These are phyloP conservation scores for Lontra canadensis DNA, from an alignment of 2,113 vertebrate species.

Conservation along the genomic window DNA sequence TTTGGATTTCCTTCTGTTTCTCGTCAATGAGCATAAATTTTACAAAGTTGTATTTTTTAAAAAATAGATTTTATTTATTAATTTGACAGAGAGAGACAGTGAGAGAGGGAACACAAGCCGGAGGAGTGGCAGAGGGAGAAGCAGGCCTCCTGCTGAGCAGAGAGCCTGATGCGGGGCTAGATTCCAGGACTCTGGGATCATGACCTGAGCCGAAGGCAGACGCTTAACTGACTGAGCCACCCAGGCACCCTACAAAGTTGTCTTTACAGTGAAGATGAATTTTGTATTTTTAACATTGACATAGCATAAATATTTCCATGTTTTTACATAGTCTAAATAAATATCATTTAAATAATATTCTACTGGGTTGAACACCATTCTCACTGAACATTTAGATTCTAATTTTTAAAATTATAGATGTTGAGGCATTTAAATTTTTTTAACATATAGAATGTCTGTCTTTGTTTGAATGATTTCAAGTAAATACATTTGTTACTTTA, in stretches of 20 bases:
- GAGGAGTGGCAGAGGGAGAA: no score
- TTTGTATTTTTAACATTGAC: slow-evolving; percentile 11
- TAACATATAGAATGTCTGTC: neutral
- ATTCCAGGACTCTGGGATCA: no score
- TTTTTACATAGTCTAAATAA: slow-evolving; percentile 30
- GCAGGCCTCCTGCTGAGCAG: no score
- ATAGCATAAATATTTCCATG: neutral
- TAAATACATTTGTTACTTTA: neutral
- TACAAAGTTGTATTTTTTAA: neutral
- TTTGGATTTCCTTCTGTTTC: neutral
- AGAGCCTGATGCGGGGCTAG: no score
- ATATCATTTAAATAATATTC: neutral
- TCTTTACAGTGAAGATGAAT: neutral
- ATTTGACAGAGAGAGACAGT: no score
- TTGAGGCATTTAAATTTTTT: neutral
- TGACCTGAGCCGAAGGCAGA: no score
- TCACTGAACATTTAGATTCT: neutral
- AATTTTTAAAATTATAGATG: neutral
- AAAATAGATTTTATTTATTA: no score
- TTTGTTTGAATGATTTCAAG: slow-evolving; percentile 36
- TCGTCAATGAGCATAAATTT: neutral
- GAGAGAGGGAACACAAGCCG: no score
- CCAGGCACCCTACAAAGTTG: neutral
- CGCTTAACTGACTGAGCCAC: no score
- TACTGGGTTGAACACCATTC: neutral